Percentiles rank a stretch among this genome's conserved stretches.
phyloP scores from a whole-genome alignment of 2,797 vertebrate genomes.

The Microcaecilia unicolor region DNA sequence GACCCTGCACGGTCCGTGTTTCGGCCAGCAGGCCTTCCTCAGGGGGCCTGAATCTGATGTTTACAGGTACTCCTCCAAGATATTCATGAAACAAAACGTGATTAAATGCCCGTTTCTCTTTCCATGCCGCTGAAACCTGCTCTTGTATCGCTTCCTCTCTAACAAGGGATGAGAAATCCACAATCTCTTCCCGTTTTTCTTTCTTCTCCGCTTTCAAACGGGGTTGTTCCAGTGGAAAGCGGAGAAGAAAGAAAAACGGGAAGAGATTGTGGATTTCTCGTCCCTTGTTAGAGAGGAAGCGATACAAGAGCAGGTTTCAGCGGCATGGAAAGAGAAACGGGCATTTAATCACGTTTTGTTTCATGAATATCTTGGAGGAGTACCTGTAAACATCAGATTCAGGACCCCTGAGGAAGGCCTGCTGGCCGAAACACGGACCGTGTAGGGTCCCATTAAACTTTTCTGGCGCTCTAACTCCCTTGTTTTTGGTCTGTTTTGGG shows the following conservation, averaged over 20 bases:
- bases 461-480: too few species aligned
- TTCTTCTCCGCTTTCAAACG: constrained; percentile 26
- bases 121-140: constrained; percentile 64
- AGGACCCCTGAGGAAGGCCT: too few species aligned
- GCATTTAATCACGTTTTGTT: constrained; percentile 46
- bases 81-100: too few species aligned
- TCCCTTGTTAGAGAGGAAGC: constrained; percentile 41
- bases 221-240: rapidly evolving
- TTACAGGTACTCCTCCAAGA: too few species aligned
- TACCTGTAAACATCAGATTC: too few species aligned
- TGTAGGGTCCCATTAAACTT: too few species aligned
- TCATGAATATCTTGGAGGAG: too few species aligned
- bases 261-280: constrained; percentile 41
- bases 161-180: constrained; percentile 47
- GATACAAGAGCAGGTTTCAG: constrained; percentile 50
- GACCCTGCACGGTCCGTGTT: too few species aligned
- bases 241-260: constrained; percentile 49
- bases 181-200: constrained; percentile 38
- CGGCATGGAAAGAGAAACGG: constrained; percentile 58
- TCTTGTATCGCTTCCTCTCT: constrained; percentile 48
- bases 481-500: too few species aligned
- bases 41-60: too few species aligned
- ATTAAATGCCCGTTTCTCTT: constrained; percentile 27
- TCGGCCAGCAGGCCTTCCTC: too few species aligned
- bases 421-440: too few species aligned